Evolutionary conservation across 2,113 vertebrate genomes (phyloP).

Genomic region (Nothoprocta perdicaria): DNA sequence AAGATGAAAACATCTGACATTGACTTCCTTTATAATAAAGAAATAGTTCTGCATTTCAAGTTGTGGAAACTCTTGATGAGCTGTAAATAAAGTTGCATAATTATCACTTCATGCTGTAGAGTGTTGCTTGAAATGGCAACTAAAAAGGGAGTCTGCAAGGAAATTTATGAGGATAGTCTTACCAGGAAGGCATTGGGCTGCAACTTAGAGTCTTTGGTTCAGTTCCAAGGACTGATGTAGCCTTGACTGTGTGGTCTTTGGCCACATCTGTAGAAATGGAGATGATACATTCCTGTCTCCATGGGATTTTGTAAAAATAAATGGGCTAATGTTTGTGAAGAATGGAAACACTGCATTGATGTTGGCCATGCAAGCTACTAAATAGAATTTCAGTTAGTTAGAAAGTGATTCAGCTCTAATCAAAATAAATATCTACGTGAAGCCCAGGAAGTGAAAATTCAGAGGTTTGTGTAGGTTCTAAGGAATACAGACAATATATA

Average conservation of each 20-base stretch:
- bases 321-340: background rate
- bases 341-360: background rate
- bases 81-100: background rate
- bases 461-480: background rate
- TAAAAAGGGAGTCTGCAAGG: background rate
- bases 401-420: background rate
- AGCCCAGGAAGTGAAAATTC: background rate
- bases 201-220: background rate
- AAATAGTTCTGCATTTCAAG: background rate
- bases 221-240: background rate
- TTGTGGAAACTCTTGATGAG: background rate
- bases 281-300: background rate
- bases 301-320: constrained; percentile 17
- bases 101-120: background rate
- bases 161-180: background rate
- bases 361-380: background rate
- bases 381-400: background rate
- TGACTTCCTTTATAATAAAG: background rate
- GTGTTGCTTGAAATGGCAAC: background rate
- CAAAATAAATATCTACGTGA: background rate
- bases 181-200: background rate
- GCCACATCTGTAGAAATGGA: background rate
- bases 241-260: background rate
- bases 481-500: background rate
- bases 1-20: background rate